These are phyloP conservation scores for Ranitomeya variabilis DNA, from an alignment of 2,113 vertebrate genomes.

Conservation along the genomic window DNA sequence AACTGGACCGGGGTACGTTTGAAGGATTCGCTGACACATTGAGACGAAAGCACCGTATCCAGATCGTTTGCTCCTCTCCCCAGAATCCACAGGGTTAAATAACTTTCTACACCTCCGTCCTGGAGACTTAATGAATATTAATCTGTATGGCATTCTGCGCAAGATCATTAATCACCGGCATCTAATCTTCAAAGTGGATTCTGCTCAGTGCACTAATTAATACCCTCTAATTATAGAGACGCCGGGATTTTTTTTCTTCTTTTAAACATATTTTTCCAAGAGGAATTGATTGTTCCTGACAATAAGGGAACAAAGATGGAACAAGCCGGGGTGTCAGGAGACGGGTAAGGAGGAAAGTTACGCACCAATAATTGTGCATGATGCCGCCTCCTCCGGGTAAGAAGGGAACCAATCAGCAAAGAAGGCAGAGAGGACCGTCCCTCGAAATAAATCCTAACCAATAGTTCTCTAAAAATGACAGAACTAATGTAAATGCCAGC, in stretches of 20 bases:
- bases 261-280: conserved; percentile 36
- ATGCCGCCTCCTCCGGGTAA: neutral
- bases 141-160: conserved; percentile 43
- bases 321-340: neutral
- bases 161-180: conserved; percentile 46
- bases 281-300: conserved; percentile 41
- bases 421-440: neutral
- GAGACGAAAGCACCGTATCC: neutral
- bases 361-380: neutral
- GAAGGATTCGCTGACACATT: neutral
- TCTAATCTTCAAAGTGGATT: conserved; percentile 52
- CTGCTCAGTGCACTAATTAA: conserved; percentile 46
- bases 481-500: neutral
- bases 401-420: too few relatives aligned
- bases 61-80: neutral
- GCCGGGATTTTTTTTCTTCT: neutral
- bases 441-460: neutral
- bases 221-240: conserved; percentile 34
- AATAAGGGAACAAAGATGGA: neutral
- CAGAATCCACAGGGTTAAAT: neutral
- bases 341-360: neutral
- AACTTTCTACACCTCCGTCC: neutral
- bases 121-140: conserved; percentile 49
- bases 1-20: neutral
- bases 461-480: neutral